phyloP scores from a whole-genome alignment of 1,140 invertebrate genomes.

The Drosophila biarmipes region DNA sequence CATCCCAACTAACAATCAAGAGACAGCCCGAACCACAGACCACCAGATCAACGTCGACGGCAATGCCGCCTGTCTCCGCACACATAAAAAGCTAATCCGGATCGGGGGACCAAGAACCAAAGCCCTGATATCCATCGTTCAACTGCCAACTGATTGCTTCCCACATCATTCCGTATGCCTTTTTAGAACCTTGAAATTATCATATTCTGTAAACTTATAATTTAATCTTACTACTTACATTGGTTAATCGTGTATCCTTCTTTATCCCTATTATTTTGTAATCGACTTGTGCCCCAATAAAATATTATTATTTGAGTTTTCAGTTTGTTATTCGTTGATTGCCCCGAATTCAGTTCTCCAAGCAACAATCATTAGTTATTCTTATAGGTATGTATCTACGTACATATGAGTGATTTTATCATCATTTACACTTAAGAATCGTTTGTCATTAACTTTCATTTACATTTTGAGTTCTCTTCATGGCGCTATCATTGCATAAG shows the following conservation, averaged over 20 bases:
- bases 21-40: constrained; percentile 30
- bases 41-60: constrained; percentile 18
- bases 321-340: constrained; percentile 4
- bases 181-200: constrained; percentile 84
- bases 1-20: constrained; percentile 63
- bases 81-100: constrained; percentile 59
- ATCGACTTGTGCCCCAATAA: constrained; percentile 41
- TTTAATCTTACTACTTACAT: constrained; percentile 32
- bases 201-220: constrained; percentile 49
- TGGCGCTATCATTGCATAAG: constrained; percentile 79
- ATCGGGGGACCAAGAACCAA: constrained; percentile 41
- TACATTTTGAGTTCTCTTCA: constrained; percentile 69
- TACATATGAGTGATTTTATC: constrained; percentile 24
- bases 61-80: constrained; percentile 59
- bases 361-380: constrained; percentile 75
- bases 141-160: constrained; percentile 84
- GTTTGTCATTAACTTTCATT: constrained; percentile 44
- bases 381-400: constrained; percentile 61
- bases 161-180: constrained; percentile 85
- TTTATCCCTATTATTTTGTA: constrained; percentile 45
- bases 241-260: constrained; percentile 25
- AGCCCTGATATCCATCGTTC: constrained; percentile 79
- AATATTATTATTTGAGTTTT: constrained; percentile 34
- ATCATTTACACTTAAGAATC: constrained; percentile 24
- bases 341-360: constrained; percentile 18